Base-by-base conservation (phyloP, 1,140 invertebrate species). In the Drosophila bocki region DNA sequence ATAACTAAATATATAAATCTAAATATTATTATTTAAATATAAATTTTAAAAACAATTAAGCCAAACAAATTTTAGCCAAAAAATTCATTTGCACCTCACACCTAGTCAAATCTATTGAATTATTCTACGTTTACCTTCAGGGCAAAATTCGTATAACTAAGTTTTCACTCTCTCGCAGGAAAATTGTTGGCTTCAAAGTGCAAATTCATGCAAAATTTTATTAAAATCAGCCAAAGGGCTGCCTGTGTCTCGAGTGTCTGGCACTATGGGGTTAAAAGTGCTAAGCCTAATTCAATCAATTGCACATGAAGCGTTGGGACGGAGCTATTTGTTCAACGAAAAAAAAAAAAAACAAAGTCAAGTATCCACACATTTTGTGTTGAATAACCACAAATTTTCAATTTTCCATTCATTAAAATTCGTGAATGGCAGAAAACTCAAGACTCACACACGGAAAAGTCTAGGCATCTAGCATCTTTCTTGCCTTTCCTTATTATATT, bases 391-490 rank as follows among this genome's bases (percentile, higher is more conserved):
- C 74, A n/a, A 54, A 80, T 75, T 85, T 85, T 85, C 82, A 85
- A 85, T 85, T 85, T 85, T 81, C 69, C 78, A 68, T 85, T 85
- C 74, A 85, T 85, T 85, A 81, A 85, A 85, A 85, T 85, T 78
- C 69, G 82, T 85, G 82, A 85, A 85, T 70, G 68, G 82, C 82
- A 62, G 35, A 68, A 57, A 80, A 60, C 56, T 63, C 48, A 48
- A 37, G 26, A 78, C 68, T 37, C 37, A 47, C 59, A 26, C 17
- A 7, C 1, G 19, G 5, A 61, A 47, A 67, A 80, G 65, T 80
- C 72, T 59, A 76, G 74, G 63, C 39, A 58, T 15, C 22, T 29
- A 50, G 5, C 44, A 17, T 11, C 19, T 7, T 7, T 0, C 26
- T 7, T n/a, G 2, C 8, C 15, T 2, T 6, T 7, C 47, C n/a